Percentiles rank a stretch among this genome's conserved stretches.
phyloP scores from a whole-genome alignment of 2,113 vertebrate species.

The Lepisosteus oculatus region DNA sequence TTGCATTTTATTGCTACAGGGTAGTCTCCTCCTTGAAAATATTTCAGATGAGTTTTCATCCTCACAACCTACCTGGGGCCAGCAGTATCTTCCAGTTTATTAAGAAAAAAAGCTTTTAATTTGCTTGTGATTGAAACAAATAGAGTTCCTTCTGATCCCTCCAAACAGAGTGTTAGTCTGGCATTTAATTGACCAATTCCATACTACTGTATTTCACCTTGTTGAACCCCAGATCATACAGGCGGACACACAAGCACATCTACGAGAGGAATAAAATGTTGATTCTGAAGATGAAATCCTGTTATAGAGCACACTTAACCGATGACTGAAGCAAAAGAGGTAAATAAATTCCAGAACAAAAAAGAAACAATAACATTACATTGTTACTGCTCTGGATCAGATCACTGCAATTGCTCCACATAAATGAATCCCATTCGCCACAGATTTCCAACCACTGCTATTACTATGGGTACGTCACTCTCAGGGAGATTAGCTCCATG shows the following conservation, averaged over 20 bases:
- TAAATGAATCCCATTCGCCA: slow-evolving; percentile 78
- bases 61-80: slow-evolving; percentile 53
- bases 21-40: slow-evolving; percentile 49
- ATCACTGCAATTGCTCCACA: slow-evolving; percentile 74
- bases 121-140: slow-evolving; percentile 55
- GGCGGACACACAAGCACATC: background rate
- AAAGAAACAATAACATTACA: slow-evolving; percentile 3
- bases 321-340: too few species aligned
- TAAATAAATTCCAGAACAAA: background rate
- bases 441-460: slow-evolving; percentile 74
- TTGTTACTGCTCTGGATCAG: slow-evolving; percentile 46
- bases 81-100: slow-evolving; percentile 39
- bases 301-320: background rate
- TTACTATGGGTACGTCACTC: slow-evolving; percentile 78
- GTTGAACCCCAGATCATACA: slow-evolving; percentile 27
- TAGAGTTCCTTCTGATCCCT: slow-evolving; percentile 18
- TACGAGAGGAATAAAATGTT: slow-evolving; percentile 2
- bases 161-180: slow-evolving; percentile 23
- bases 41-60: slow-evolving; percentile 66
- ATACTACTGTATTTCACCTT: slow-evolving; percentile 36
- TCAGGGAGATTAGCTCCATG: slow-evolving; percentile 80
- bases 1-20: slow-evolving; percentile 69
- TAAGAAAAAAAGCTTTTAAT: slow-evolving; percentile 31
- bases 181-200: slow-evolving; percentile 25
- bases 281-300: background rate